Evolutionary conservation across 2,113 vertebrate species (phyloP), one percentile per base, ranked within the genome.

Genomic region (Stigmatopora argus): DNA sequence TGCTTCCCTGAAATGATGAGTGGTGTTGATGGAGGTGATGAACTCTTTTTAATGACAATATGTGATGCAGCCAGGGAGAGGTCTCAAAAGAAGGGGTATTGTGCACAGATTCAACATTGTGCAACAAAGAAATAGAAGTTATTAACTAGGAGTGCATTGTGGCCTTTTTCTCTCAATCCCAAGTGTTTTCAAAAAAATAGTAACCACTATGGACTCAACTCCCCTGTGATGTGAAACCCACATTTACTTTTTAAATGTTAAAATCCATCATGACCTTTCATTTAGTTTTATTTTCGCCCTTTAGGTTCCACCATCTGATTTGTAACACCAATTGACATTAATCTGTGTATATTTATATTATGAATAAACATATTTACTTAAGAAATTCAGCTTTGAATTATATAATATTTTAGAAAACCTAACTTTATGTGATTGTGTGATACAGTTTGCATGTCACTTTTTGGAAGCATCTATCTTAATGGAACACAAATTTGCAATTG

Each of bases 11-110:
- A 71, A 65, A 69, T 59, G 74, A 78, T 69, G 69, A 75, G 76
- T 71, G 65, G 77, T 71, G 57, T 74, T 73, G 74, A 81, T 81
- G 53, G 77, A 76, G 79, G 81, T 77, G 83, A 85, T 68, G 81
- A 86, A 84, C 85, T 73, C 67, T n/a, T 44, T n/a, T 66, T 66
- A 53, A 26, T 81, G 84, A 76, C 69, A 75, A 71, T 64, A 69
- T 78, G 76, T 69, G 70, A 65, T 58, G n/a, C 64, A 67, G 65
- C 34, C 26, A 58, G 64, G 61, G 23, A 63, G 60, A 12, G n/a
- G 62, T 67, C 75, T 64, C 61, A 48, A 59, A 78, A 61, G 69
- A 73, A 71, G 68, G 26, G 76, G 59, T 60, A 66, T 45, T 71
- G 17, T 47, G 64, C 64, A 23, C 1, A 3, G 49, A 31, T 71